These are phyloP conservation scores for Chromobotia macracanthus DNA, from an alignment of 2,797 vertebrate genomes.

Conservation along the genomic window DNA sequence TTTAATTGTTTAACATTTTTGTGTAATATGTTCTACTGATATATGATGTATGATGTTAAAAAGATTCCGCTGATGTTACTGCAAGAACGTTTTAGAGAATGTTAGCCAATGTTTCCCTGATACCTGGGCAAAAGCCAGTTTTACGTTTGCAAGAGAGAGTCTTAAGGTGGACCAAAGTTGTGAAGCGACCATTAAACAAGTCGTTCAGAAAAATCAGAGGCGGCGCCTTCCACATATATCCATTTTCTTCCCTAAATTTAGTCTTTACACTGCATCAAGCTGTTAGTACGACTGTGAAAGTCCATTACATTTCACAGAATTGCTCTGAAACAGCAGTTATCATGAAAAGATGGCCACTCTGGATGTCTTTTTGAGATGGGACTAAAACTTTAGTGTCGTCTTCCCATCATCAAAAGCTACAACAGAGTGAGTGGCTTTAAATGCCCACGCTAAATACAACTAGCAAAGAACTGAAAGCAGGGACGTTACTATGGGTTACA, in stretches of 20 bases:
- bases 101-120: too few species aligned
- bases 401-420: background rate
- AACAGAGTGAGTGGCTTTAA: background rate
- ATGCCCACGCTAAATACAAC: background rate
- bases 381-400: background rate
- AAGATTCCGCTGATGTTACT: too few species aligned
- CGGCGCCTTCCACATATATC: slow-evolving; percentile 6
- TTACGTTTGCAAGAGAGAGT: slow-evolving; percentile 7
- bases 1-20: too few species aligned
- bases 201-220: slow-evolving; percentile 9
- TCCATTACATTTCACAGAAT: slow-evolving; percentile 19
- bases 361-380: background rate
- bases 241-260: slow-evolving; percentile 11
- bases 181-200: slow-evolving; percentile 32
- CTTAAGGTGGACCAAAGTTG: background rate
- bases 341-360: background rate
- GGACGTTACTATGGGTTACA: background rate
- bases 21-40: too few species aligned
- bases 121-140: too few species aligned
- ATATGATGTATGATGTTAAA: too few species aligned
- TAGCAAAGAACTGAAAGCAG: slow-evolving; percentile 3
- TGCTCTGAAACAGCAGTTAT: slow-evolving; percentile 19
- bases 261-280: slow-evolving; percentile 18
- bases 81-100: too few species aligned
- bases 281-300: slow-evolving; percentile 27